These are phyloP conservation scores for Xiphydria camelus DNA, from an alignment of 2,888 invertebrate species.

Conservation along the genomic window DNA sequence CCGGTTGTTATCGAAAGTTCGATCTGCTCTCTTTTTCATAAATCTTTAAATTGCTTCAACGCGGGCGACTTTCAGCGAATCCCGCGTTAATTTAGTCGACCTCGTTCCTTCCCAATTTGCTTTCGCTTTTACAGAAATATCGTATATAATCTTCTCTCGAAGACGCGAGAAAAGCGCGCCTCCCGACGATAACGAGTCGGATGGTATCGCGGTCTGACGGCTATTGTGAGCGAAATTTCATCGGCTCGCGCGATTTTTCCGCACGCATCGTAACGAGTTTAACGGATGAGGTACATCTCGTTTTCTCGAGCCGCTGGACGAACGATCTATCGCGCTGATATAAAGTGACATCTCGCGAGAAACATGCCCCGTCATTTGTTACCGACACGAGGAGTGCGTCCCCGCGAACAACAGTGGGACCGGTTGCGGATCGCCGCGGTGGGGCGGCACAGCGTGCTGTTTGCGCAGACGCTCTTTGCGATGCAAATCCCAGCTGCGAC, in stretches of 20 bases:
- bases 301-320: conserved; percentile 1
- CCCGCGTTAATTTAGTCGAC: too few relatives aligned
- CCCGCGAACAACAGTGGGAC: conserved; percentile 31
- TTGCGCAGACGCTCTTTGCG: not conserved
- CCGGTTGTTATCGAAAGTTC: too few relatives aligned
- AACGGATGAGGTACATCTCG: conserved; percentile 3
- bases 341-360: conserved; percentile 4
- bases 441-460: not conserved
- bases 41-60: too few relatives aligned
- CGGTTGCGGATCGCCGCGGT: conserved; percentile 9
- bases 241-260: conserved; percentile 5
- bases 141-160: too few relatives aligned
- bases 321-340: conserved; percentile 3
- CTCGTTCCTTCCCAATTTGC: too few relatives aligned
- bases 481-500: not conserved
- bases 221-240: conserved; percentile 4
- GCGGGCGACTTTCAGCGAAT: too few relatives aligned
- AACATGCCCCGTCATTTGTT: conserved; percentile 38
- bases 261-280: conserved; percentile 3
- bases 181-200: not conserved
- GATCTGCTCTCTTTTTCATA: too few relatives aligned
- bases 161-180: too few relatives aligned
- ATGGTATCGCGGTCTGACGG: not conserved
- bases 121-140: too few relatives aligned
- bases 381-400: conserved; percentile 25